Conservation (phyloP, 2,113 vertebrate genomes). For the Phyllostomus discolor region DNA sequence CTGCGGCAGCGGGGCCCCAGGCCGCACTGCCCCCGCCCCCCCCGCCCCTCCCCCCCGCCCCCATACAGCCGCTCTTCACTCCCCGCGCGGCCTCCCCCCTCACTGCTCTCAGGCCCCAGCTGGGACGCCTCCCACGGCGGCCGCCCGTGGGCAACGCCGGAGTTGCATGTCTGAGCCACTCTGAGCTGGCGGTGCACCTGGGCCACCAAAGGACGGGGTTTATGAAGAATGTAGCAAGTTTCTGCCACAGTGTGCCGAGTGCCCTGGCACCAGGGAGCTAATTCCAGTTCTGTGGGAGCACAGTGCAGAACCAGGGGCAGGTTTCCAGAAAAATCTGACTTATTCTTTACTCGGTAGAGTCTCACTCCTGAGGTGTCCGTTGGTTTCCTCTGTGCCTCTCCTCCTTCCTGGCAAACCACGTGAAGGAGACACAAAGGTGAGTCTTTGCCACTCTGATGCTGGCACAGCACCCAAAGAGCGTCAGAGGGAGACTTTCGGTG, state of each 20-base stretch:
- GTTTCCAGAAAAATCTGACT: neutral
- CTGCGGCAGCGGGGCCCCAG: accelerated
- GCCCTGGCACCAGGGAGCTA: neutral
- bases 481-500: neutral
- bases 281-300: neutral
- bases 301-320: neutral
- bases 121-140: neutral
- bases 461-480: neutral
- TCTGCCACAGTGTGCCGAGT: neutral
- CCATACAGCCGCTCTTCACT: neutral
- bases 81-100: neutral
- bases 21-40: neutral
- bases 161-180: neutral
- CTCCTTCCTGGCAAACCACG: neutral
- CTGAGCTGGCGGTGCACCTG: neutral
- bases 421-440: neutral
- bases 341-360: neutral
- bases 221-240: neutral
- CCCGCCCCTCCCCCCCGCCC: neutral
- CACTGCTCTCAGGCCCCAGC: no score
- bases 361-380: neutral
- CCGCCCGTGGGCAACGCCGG: neutral
- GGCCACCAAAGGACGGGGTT: accelerated
- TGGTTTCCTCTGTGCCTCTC: neutral
- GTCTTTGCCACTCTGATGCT: neutral